A percentile compares a stretch with the other conserved stretches of the same genome.
phyloP scores from a whole-genome alignment of 2,113 vertebrate species.

The Suricata suricatta region DNA sequence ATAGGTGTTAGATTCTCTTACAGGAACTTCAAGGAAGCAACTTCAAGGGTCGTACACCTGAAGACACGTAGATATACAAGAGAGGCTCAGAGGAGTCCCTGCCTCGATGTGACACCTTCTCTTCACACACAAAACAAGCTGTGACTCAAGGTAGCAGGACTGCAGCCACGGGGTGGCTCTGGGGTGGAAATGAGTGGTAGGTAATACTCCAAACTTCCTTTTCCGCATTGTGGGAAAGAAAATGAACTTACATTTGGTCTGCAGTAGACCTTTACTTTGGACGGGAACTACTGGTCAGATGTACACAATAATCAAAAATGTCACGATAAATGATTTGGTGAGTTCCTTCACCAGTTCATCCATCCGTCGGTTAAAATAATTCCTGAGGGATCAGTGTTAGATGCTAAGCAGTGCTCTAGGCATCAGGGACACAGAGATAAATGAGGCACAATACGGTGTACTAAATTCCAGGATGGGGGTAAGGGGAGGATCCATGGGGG shows the following conservation, averaged over 20 bases:
- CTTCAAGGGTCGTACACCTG: too few relatives aligned
- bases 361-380: not conserved
- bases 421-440: not conserved
- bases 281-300: not conserved
- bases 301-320: not conserved
- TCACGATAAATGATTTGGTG: not conserved
- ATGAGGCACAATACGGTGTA: not conserved
- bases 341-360: not conserved
- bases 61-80: not conserved
- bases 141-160: not conserved
- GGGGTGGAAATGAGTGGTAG: not conserved
- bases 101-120: not conserved
- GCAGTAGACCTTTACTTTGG: not conserved
- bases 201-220: not conserved
- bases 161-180: not conserved
- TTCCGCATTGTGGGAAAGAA: conserved; percentile 31
- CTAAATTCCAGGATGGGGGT: not conserved
- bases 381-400: not conserved
- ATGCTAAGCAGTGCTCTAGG: not conserved
- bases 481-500: not conserved
- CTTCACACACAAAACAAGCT: not conserved
- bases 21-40: not conserved
- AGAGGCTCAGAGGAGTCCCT: not conserved
- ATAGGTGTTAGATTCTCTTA: not conserved
- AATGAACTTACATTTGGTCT: not conserved